Percentiles rank a stretch among this genome's conserved stretches.
phyloP scores from a whole-genome alignment of 2,888 invertebrate genomes.

The Drosophila barbarae region DNA sequence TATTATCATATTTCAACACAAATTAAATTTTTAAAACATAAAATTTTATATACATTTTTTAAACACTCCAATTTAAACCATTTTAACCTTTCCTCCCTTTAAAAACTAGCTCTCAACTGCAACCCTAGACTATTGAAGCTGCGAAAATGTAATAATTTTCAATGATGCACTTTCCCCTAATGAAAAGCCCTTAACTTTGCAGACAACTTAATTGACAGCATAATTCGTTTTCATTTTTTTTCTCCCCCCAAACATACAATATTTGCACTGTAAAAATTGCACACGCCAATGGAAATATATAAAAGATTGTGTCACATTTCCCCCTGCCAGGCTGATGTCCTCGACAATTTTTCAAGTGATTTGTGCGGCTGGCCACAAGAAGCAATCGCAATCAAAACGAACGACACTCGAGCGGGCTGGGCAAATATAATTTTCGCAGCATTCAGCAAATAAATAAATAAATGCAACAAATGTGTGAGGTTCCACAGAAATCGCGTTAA shows the following conservation, averaged over 20 bases:
- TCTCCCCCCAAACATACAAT: neutral
- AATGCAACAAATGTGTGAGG: slow-evolving; percentile 51
- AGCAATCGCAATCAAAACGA: slow-evolving; percentile 53
- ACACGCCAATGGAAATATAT: slow-evolving; percentile 34
- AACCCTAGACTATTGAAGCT: neutral
- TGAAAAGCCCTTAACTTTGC: slow-evolving; percentile 55
- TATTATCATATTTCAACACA: too few relatives aligned
- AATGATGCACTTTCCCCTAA: slow-evolving; percentile 25
- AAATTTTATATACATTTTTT: too few relatives aligned
- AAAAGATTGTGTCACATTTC: slow-evolving; percentile 32
- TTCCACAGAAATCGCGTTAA: slow-evolving; percentile 49
- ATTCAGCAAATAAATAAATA: slow-evolving; percentile 59
- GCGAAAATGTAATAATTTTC: slow-evolving; percentile 21
- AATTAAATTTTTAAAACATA: too few relatives aligned
- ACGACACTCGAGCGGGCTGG: slow-evolving; percentile 58
- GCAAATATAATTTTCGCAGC: slow-evolving; percentile 74
- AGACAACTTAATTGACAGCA: slow-evolving; percentile 44
- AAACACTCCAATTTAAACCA: neutral
- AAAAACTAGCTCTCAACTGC: neutral
- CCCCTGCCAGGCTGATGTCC: slow-evolving; percentile 17
- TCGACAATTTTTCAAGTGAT: slow-evolving; percentile 55
- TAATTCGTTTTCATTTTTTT: slow-evolving; percentile 20
- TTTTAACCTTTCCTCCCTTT: neutral
- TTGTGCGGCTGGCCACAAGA: slow-evolving; percentile 60
- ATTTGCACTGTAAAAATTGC: slow-evolving; percentile 42